phyloP scores from a whole-genome alignment of 2,797 vertebrate species.

The Centroberyx gerrardi region DNA sequence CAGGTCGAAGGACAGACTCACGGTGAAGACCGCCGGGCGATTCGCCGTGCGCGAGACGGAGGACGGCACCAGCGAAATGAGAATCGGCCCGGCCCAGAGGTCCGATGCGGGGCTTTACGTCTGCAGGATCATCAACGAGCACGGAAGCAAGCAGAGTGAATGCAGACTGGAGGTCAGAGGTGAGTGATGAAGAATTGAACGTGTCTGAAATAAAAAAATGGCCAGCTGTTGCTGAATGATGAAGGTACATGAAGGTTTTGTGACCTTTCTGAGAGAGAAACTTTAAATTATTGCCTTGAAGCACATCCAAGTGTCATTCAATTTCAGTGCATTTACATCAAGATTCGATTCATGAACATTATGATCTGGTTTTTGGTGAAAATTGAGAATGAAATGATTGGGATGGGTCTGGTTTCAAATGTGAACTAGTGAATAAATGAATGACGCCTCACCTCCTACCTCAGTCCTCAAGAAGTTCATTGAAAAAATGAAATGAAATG shows the following conservation, averaged over 20 bases:
- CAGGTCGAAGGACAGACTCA: constrained; percentile 92
- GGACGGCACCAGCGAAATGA: constrained; percentile 84
- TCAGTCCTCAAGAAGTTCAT: too few species aligned
- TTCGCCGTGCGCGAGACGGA: constrained; percentile 81
- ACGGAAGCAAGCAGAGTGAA: constrained; percentile 89
- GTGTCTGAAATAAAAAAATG: background rate
- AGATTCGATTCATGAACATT: too few species aligned
- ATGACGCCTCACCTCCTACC: too few species aligned
- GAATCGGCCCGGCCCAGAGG: constrained; percentile 87
- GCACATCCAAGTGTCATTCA: background rate
- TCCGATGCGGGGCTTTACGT: constrained; percentile 90
- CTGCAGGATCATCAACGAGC: constrained; percentile 91
- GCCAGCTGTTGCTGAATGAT: background rate
- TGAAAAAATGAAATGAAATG: background rate
- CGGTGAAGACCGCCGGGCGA: constrained; percentile 86
- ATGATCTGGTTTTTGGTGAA: too few species aligned
- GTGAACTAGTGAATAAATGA: too few species aligned
- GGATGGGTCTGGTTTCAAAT: too few species aligned
- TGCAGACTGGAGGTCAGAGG: constrained; percentile 92
- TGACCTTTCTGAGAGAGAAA: background rate
- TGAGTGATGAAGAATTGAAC: constrained; percentile 61
- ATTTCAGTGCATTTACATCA: too few species aligned
- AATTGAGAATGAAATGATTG: too few species aligned
- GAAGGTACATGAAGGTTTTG: background rate
- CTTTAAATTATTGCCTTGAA: background rate